Evolutionary conservation across 2,113 vertebrate species (phyloP).

Genomic region (Lamprologus speciosus): DNA sequence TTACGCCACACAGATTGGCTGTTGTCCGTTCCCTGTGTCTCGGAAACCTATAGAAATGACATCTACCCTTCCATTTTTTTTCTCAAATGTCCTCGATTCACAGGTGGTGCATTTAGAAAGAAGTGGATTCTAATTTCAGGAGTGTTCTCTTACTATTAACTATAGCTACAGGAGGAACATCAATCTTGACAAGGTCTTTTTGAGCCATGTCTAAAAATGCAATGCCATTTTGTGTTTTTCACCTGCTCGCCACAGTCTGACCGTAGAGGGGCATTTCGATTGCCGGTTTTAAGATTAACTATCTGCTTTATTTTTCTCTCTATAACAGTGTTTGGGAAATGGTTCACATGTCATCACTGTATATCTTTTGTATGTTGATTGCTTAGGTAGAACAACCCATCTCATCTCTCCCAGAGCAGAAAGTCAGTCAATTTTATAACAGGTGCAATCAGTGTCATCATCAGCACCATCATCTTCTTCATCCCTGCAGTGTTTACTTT

Average conservation of each 20-base stretch:
- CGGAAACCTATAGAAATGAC: constrained; percentile 75
- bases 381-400: background rate
- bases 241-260: constrained; percentile 35
- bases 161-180: constrained; percentile 65
- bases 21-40: constrained; percentile 68
- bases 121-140: constrained; percentile 75
- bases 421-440: constrained; percentile 4
- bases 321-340: constrained; percentile 3
- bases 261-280: constrained; percentile 12
- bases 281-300: constrained; percentile 27
- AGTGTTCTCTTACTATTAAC: constrained; percentile 69
- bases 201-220: constrained; percentile 58
- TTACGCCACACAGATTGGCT: constrained; percentile 78
- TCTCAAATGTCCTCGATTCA: constrained; percentile 66
- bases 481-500: background rate
- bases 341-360: constrained; percentile 4
- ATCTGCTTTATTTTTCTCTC: constrained; percentile 29
- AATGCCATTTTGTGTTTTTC: constrained; percentile 55
- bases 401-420: background rate
- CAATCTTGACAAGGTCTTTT: constrained; percentile 74
- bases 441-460: constrained; percentile 13
- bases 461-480: background rate
- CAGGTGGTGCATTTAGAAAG: constrained; percentile 66
- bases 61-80: constrained; percentile 57
- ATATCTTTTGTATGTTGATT: constrained; percentile 19